These are phyloP conservation scores for Copidosoma aretas DNA, from an alignment of 2,888 invertebrate genomes.

Conservation along the genomic window DNA sequence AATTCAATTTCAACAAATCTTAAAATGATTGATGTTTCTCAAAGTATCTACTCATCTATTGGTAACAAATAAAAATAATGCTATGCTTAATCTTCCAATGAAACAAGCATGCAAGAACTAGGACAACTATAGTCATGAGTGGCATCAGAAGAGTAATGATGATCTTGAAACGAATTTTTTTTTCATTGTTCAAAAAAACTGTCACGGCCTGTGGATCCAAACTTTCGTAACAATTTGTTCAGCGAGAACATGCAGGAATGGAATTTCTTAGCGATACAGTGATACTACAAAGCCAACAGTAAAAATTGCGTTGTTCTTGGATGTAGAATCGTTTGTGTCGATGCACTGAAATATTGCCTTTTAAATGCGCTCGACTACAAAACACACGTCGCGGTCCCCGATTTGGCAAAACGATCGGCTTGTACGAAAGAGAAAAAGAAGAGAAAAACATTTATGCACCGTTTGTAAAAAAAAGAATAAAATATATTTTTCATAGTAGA, in stretches of 20 bases:
- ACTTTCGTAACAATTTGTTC: neutral
- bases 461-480: neutral
- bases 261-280: too few species aligned
- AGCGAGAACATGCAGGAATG: too few species aligned
- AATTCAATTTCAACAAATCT: constrained; percentile 2
- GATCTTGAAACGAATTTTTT: constrained; percentile 20
- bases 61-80: constrained; percentile 72
- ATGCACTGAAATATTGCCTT: too few species aligned
- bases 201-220: too few species aligned
- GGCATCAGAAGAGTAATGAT: too few species aligned
- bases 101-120: constrained; percentile 65
- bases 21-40: constrained; percentile 26
- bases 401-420: too few species aligned
- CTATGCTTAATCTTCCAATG: constrained; percentile 70
- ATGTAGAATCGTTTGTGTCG: too few species aligned
- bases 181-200: neutral
- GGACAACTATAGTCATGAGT: neutral
- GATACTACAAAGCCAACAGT: too few species aligned
- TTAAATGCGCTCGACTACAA: too few species aligned
- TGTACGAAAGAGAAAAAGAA: too few species aligned
- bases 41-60: constrained; percentile 75
- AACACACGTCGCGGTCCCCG: too few species aligned
- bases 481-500: constrained; percentile 3
- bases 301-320: too few species aligned
- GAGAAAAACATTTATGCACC: neutral